These are phyloP conservation scores for Echinometra lucunter DNA, from an alignment of 53 echinoderm and acorn worm species.

Conservation along the genomic window DNA sequence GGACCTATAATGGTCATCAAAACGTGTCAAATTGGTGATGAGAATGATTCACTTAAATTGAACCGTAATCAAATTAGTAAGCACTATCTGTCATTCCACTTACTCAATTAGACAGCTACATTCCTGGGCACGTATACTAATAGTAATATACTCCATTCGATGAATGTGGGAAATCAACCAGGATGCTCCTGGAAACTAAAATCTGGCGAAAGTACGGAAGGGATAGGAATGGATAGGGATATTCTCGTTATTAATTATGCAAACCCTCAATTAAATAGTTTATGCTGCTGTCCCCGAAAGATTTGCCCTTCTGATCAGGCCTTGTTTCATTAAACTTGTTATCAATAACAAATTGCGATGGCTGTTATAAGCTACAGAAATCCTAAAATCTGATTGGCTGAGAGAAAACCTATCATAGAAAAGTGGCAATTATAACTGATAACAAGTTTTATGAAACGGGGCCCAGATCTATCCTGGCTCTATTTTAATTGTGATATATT, in stretches of 20 bases:
- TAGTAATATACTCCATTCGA: not conserved
- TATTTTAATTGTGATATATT: too few species aligned
- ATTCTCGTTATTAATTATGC: not conserved
- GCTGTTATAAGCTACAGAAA: too few species aligned
- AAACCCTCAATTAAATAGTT: not conserved
- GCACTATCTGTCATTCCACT: not conserved
- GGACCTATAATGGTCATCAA: not conserved
- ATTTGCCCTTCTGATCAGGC: too few species aligned
- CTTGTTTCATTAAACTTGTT: too few species aligned
- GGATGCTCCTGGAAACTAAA: not conserved
- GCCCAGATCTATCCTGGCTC: too few species aligned
- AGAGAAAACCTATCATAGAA: too few species aligned
- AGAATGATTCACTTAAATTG: too few species aligned
- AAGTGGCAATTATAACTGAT: too few species aligned
- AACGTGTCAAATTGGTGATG: slow-evolving; percentile 1
- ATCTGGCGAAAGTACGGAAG: not conserved
- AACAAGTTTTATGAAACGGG: too few species aligned
- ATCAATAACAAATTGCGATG: too few species aligned
- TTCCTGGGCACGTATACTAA: not conserved
- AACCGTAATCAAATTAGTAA: not conserved
- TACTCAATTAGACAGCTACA: not conserved
- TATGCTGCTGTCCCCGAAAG: not conserved
- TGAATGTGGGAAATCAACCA: not conserved
- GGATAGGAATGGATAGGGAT: not conserved
- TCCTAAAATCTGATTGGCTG: too few species aligned